These are phyloP conservation scores for Tenualosa ilisha DNA, from an alignment of 2,797 vertebrate genomes.

Conservation along the genomic window DNA sequence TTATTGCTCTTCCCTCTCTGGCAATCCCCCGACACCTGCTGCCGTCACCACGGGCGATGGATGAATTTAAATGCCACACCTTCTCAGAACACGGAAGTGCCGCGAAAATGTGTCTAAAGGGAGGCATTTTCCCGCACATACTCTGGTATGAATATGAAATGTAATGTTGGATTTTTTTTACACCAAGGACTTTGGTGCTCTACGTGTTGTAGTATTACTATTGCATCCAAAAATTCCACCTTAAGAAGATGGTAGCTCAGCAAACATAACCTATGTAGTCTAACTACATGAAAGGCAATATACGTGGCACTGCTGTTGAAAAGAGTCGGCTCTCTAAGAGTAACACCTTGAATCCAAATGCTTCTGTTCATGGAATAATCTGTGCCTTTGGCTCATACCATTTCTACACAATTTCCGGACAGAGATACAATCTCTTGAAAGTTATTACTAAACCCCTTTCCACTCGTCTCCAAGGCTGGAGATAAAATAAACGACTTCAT, in stretches of 20 bases:
- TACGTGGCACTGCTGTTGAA: neutral
- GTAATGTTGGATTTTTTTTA: neutral
- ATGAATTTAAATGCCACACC: slow-evolving; percentile 27
- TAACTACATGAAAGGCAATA: neutral
- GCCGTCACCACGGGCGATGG: slow-evolving; percentile 55
- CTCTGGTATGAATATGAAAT: neutral
- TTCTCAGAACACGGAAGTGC: slow-evolving; percentile 21
- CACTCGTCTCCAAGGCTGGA: slow-evolving; percentile 22
- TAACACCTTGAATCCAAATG: slow-evolving; percentile 22
- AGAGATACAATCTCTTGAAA: slow-evolving; percentile 48
- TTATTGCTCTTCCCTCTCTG: slow-evolving; percentile 62
- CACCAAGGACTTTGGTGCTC: neutral
- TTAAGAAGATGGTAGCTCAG: neutral
- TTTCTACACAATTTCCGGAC: slow-evolving; percentile 46
- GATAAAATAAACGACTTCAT: slow-evolving; percentile 30
- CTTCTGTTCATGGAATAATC: slow-evolving; percentile 17
- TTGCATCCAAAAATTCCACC: neutral
- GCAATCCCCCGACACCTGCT: slow-evolving; percentile 65
- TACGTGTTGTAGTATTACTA: neutral
- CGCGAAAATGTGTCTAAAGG: neutral
- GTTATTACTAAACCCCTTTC: slow-evolving; percentile 46
- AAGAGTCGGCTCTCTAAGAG: neutral
- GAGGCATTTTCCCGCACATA: neutral
- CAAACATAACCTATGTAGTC: neutral
- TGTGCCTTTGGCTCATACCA: slow-evolving; percentile 26